phyloP scores from a whole-genome alignment of 2,888 invertebrate species.

The Neocrepidodera transversa region DNA sequence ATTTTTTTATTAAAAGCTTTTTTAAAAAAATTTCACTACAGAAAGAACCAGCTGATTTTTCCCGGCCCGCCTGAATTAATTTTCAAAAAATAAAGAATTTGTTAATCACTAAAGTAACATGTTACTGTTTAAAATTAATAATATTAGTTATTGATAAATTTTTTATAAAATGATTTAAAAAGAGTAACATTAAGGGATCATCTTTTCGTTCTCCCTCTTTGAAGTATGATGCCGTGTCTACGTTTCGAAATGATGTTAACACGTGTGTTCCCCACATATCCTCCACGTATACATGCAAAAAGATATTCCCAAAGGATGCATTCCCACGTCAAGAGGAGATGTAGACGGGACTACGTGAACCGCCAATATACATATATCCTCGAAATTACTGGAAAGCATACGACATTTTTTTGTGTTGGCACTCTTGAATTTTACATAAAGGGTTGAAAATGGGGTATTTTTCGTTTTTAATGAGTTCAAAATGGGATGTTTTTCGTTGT shows the following conservation, averaged over 20 bases:
- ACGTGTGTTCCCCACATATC: conserved; percentile 36
- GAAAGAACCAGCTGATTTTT: no score
- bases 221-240: neutral
- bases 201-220: neutral
- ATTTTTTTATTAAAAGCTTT: no score
- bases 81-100: no score
- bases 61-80: no score
- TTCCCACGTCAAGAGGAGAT: conserved; percentile 29
- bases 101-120: no score
- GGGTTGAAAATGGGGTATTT: neutral
- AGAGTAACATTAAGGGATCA: neutral
- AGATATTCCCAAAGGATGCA: conserved; percentile 37
- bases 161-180: no score
- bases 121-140: no score
- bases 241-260: conserved; percentile 23
- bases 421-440: conserved; percentile 21
- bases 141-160: no score
- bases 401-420: conserved; percentile 1
- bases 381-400: conserved; percentile 16
- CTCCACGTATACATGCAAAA: conserved; percentile 26
- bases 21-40: no score
- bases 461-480: neutral
- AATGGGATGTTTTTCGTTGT: no score
- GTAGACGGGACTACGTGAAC: conserved; percentile 36
- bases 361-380: conserved; percentile 38